A percentile compares a stretch with the other conserved stretches of the same genome.
phyloP scores from a whole-genome alignment of 1,140 invertebrate genomes.

The Doryteuthis pealeii region DNA sequence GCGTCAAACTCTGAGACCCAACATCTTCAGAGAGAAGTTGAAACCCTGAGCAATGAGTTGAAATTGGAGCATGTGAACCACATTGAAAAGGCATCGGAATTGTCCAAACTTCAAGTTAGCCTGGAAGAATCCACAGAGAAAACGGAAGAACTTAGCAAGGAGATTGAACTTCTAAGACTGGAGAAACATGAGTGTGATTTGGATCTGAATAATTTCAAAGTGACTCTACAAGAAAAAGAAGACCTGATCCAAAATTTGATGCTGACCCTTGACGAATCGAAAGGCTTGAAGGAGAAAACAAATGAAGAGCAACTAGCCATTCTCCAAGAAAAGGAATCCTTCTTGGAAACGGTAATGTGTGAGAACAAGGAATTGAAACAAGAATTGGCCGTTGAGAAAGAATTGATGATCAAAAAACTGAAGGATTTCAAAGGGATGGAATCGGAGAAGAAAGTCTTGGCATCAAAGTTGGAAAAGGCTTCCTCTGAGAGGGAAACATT shows the following conservation, averaged over 20 bases:
- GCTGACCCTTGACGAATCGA: background rate
- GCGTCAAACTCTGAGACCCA: no score
- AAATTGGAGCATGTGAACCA: slow-evolving; percentile 22
- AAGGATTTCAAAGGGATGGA: no score
- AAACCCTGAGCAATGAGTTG: slow-evolving; percentile 18
- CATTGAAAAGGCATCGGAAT: slow-evolving; percentile 28
- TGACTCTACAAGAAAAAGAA: slow-evolving; percentile 9
- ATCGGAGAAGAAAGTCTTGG: no score
- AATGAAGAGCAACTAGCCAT: background rate
- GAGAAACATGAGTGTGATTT: slow-evolving; percentile 1
- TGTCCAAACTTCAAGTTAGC: slow-evolving; percentile 24
- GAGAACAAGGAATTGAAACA: no score
- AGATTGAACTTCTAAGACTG: background rate
- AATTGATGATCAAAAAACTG: no score
- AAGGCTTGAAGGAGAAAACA: background rate
- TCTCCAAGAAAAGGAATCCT: background rate
- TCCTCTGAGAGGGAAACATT: no score
- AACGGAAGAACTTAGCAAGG: background rate
- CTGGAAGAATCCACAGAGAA: slow-evolving; percentile 7
- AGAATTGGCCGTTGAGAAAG: no score
- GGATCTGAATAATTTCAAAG: slow-evolving; percentile 1
- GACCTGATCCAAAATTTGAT: background rate
- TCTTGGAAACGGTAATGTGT: no score
- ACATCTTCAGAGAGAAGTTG: slow-evolving; percentile 18
- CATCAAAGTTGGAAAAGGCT: no score